Evolutionary conservation across 2,113 vertebrate species (phyloP).

Genomic region (Callaeas wilsoni): DNA sequence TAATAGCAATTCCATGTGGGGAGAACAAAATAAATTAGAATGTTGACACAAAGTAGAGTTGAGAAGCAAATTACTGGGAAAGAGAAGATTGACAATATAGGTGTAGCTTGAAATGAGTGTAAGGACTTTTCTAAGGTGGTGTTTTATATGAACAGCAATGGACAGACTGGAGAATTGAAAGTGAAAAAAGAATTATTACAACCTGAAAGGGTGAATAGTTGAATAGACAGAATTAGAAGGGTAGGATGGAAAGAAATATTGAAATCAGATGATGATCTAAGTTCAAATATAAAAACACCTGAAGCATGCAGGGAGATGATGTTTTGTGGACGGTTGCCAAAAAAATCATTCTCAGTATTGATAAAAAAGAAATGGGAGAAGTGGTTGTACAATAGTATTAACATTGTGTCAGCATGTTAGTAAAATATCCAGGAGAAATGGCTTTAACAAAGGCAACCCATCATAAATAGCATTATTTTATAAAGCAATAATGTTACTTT

Average conservation of each 20-base stretch:
- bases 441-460: not conserved
- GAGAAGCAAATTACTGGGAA: not conserved
- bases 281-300: not conserved
- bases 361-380: not conserved
- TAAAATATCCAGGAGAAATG: not conserved
- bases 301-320: not conserved
- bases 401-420: not conserved
- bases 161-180: not conserved
- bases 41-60: not conserved
- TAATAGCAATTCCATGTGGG: not conserved
- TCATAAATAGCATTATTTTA: not conserved
- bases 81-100: not conserved
- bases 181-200: not conserved
- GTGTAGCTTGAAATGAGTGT: not conserved
- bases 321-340: not conserved
- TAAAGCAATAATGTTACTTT: not conserved
- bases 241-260: not conserved
- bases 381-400: not conserved
- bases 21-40: not conserved
- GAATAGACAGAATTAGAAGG: not conserved
- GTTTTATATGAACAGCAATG: not conserved
- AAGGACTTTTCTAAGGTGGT: not conserved
- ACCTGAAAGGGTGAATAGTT: not conserved
- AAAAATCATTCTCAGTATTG: not conserved
- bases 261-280: not conserved